Evolutionary conservation across 2,113 vertebrate genomes (phyloP), one percentile per base, ranked within the genome.

Genomic region (Lagenorhynchus albirostris): DNA sequence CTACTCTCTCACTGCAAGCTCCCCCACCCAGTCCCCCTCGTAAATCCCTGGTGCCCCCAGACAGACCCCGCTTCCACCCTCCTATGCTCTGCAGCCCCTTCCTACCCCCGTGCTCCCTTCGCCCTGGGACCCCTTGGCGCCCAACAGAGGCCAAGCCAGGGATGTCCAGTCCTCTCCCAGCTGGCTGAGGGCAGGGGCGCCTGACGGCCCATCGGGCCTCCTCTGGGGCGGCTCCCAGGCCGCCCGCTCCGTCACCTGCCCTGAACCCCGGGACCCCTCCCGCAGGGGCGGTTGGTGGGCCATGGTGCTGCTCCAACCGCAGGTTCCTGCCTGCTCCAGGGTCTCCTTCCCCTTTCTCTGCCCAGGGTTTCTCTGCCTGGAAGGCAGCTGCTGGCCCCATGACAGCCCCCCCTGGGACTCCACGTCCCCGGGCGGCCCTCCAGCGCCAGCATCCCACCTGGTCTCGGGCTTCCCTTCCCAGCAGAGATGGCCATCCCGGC

Each of bases 281-380:
- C 3, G 4, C 55, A 9, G 50, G 0, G 4, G 26, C 6, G 0
- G 6, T 2, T 2, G 23, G 23, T 12, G 21, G 47, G 60, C 3
- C 31, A 2, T 0, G 38, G 38, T 2, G 68, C 18, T 33, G 41
- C 10, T 41, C 33, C 23, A 2, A 26, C 47, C 3, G 0, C 53
- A 89, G 76, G 58, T 17, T 36, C 47, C 70, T 25, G 91, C 14
- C 14, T n/a, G 62, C 44, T 31, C 47, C 3, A 11, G 53, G 63
- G 62, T 47, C 82, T 58, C 65, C 70, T 89, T 86, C 83, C 87
- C 23, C 73, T 74, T 41, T 33, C 23, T 50, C 26, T 5, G 63
- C 68, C 29, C 0, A 1, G 25, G 85, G 74, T 31, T 47, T 58
- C 68, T 76, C 85, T 70, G 71, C 4, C 47, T 33, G 77, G 38